Evolutionary conservation across 2,888 invertebrate species (phyloP), one percentile per base, ranked within the genome.

Genomic region (Trisateles emortualis): DNA sequence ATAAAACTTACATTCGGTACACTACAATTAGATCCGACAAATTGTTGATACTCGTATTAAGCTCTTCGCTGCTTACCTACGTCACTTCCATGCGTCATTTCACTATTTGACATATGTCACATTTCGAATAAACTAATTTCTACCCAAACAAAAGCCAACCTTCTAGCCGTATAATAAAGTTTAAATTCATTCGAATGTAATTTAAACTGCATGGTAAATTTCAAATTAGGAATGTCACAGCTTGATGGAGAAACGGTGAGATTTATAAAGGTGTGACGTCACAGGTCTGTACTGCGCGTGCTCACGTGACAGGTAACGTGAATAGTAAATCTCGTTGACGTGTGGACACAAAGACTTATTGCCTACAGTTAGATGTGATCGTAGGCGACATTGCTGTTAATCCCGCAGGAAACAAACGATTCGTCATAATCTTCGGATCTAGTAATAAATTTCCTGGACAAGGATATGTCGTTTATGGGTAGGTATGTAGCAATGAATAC

Each of bases 321-420:
- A 66, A 35, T 38, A 43, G 45, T 68, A 59, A 68, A 66, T 66
- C 69, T 55, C 40, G 56, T 57, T 63, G 66, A 68, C 63, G 48
- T 36, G 19, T 45, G 30, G 40, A 30, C 26, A 39, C 9, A 5
- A 47, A 16, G 11, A 38, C 41, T 54, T 30, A 10, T 33, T 13
- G 49, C 49, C 10, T 29, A 3, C 10, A 24, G 0, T 24, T 24
- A 24, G 5, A 24, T 1, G 29, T 29, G 29, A 36, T 30, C 8
- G 39, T 29, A 16, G 49, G 52, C 29, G 48, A 52, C 19, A 19
- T 40, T 64, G 42, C 45, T 33, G 45, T 57, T 55, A 53, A 51
- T 14, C 14, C 29, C 8, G 24, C 14, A 19, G 16, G 13, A 14
- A 41, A 11, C 13, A n/a, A 35, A 16, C 8, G 8, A 35, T 35